phyloP scores from a whole-genome alignment of 2,888 invertebrate genomes.

The Morpho helenor region DNA sequence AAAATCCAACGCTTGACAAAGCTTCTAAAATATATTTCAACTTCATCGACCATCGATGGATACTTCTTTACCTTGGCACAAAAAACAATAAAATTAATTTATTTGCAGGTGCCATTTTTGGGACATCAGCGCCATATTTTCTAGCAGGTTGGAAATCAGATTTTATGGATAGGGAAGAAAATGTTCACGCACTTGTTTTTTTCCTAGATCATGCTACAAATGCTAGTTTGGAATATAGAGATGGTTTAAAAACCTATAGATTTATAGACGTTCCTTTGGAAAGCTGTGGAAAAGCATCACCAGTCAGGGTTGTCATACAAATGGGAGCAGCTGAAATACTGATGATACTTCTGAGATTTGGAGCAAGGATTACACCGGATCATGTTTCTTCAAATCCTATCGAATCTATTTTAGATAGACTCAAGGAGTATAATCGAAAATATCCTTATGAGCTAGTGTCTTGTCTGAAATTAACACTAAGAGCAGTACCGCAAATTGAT shows the following conservation, averaged over 20 bases:
- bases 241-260: constrained; percentile 58
- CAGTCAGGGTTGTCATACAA: constrained; percentile 86
- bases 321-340: constrained; percentile 87
- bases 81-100: neutral
- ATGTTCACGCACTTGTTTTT: constrained; percentile 86
- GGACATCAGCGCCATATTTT: constrained; percentile 88
- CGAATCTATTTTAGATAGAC: constrained; percentile 81
- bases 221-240: constrained; percentile 79
- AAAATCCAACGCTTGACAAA: no score
- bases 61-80: no score
- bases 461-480: constrained; percentile 83
- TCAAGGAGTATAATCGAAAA: constrained; percentile 80
- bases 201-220: constrained; percentile 88
- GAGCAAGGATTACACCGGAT: constrained; percentile 80
- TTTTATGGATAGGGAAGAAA: constrained; percentile 88
- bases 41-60: no score
- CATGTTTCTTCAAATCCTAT: constrained; percentile 80
- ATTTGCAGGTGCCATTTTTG: constrained; percentile 86
- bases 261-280: constrained; percentile 91
- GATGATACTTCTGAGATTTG: constrained; percentile 85
- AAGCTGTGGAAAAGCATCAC: constrained; percentile 86
- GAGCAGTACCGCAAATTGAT: constrained; percentile 80
- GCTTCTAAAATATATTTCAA: no score
- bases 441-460: constrained; percentile 85
- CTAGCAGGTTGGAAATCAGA: constrained; percentile 94